phyloP scores from a whole-genome alignment of 2,888 invertebrate species.

The Neoaliturus tenellus region DNA sequence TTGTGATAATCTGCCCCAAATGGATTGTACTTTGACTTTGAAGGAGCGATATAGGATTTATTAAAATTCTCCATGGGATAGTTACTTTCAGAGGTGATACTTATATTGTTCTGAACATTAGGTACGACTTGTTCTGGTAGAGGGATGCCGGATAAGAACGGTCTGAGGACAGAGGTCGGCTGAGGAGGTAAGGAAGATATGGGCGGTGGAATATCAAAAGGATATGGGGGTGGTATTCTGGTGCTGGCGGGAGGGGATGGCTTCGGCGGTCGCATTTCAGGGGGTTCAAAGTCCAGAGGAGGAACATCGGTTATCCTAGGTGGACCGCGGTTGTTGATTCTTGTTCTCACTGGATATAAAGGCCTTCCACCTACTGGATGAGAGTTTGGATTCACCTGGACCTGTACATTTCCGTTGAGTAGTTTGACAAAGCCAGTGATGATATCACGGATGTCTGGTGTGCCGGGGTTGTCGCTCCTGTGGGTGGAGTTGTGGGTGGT shows the following conservation, averaged over 20 bases:
- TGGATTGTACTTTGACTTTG: conserved; percentile 34
- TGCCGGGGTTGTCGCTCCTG: conserved; percentile 75
- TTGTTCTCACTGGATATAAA: conserved; percentile 79
- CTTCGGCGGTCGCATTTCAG: conserved; percentile 70
- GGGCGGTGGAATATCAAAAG: conserved; percentile 78
- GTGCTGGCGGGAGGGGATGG: conserved; percentile 70
- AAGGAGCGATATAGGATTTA: conserved; percentile 38
- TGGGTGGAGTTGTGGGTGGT: conserved; percentile 47
- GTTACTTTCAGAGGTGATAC: conserved; percentile 72
- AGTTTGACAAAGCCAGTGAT: conserved; percentile 93
- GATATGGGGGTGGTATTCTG: conserved; percentile 79
- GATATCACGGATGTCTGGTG: conserved; percentile 92
- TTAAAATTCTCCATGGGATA: conserved; percentile 20
- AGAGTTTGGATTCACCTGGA: conserved; percentile 70
- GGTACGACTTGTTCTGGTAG: conserved; percentile 86
- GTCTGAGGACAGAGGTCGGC: conserved; percentile 72
- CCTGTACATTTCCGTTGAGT: conserved; percentile 91
- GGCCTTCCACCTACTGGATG: conserved; percentile 66
- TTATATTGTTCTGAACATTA: conserved; percentile 78
- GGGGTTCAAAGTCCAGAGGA: conserved; percentile 79
- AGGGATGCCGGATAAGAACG: conserved; percentile 81
- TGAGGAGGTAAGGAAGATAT: conserved; percentile 74
- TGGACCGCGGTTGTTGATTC: conserved; percentile 94
- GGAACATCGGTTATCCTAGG: conserved; percentile 89
- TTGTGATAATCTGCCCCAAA: conserved; percentile 35